phyloP scores from a whole-genome alignment of 64 coral and sea anemone genomes.

The Acropora tenuis region DNA sequence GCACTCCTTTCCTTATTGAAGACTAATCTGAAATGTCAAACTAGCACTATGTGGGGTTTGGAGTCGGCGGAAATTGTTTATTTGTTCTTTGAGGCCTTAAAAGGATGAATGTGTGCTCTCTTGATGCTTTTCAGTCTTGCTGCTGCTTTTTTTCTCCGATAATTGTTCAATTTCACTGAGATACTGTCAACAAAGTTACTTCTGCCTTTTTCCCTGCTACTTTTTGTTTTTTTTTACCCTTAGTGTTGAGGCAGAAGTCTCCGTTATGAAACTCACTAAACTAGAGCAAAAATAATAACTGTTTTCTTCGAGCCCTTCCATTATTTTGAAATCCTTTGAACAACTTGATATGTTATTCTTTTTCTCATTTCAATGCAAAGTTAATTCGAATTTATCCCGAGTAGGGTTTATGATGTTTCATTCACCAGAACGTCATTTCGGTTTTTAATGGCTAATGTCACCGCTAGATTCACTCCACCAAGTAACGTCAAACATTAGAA shows the following conservation, averaged over 20 bases:
- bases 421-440: not conserved
- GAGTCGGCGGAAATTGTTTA: constrained; percentile 14
- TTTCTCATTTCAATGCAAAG: not conserved
- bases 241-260: not conserved
- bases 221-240: not conserved
- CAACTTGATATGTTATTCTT: no score
- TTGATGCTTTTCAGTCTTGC: not conserved
- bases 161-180: constrained; percentile 17
- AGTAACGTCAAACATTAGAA: no score
- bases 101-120: not conserved
- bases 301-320: not conserved
- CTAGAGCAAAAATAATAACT: not conserved
- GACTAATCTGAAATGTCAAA: not conserved
- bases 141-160: not conserved
- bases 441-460: not conserved
- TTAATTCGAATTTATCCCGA: not conserved
- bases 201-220: not conserved
- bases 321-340: not conserved
- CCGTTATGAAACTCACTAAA: not conserved
- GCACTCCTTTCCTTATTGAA: not conserved
- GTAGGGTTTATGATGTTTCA: no score
- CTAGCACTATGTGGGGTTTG: not conserved
- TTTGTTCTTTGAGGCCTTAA: not conserved
- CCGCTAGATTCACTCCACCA: not conserved
- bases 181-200: not conserved